Percentiles rank a stretch among this genome's conserved stretches.
Evolutionary conservation across 2,797 vertebrate genomes (phyloP).

Genomic region (Ctenosaura bakeri): DNA sequence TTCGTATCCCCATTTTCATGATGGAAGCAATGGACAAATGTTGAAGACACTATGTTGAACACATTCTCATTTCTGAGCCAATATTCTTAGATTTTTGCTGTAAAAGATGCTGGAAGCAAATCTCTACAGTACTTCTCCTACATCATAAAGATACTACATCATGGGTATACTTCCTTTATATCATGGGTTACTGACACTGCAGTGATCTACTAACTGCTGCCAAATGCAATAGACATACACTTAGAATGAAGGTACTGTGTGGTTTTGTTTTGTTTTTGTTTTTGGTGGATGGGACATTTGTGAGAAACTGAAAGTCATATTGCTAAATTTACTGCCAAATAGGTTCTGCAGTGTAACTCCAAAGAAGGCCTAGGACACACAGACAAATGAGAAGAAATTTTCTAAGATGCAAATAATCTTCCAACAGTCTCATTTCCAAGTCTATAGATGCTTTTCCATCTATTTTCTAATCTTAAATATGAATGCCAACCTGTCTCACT

Average conservation of each 20-base stretch:
- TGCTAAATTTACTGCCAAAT: neutral
- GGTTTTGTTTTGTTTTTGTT: too few relatives aligned
- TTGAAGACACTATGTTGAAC: too few relatives aligned
- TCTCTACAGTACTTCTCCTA: neutral
- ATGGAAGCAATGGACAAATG: neutral
- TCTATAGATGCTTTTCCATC: neutral
- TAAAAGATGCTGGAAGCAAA: neutral
- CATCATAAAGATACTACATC: neutral
- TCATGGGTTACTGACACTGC: neutral
- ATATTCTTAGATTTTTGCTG: neutral
- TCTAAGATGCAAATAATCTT: neutral
- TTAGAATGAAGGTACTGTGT: neutral
- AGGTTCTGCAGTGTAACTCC: neutral
- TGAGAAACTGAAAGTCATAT: neutral
- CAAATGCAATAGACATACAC: neutral
- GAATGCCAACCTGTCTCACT: slow-evolving; percentile 10
- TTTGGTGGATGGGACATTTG: neutral
- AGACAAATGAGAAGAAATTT: slow-evolving; percentile 11
- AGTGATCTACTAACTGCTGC: neutral
- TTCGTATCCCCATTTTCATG: neutral
- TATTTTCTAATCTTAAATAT: slow-evolving; percentile 1
- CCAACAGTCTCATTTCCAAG: neutral
- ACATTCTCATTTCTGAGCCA: neutral
- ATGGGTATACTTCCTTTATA: too few relatives aligned
- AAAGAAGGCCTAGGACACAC: neutral